phyloP scores from a whole-genome alignment of 2,113 vertebrate genomes.

The Seriola dumerili region DNA sequence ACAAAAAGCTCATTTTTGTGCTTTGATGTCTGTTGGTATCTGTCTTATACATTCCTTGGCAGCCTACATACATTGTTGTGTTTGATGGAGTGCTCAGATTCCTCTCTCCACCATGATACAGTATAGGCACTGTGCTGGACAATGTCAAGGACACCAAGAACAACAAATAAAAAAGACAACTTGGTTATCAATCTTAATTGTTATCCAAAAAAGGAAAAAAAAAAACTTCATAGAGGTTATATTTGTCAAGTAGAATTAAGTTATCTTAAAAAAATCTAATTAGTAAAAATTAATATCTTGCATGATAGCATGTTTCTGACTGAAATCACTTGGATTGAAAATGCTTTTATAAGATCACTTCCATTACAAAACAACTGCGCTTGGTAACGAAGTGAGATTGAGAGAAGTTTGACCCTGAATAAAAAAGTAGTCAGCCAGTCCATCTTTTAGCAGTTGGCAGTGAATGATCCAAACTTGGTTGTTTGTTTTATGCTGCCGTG shows the following conservation, averaged over 20 bases:
- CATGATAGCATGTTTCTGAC: constrained; percentile 53
- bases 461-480: constrained; percentile 65
- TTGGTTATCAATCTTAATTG: constrained; percentile 39
- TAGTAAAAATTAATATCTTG: constrained; percentile 48
- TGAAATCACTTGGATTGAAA: constrained; percentile 55
- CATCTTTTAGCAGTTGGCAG: constrained; percentile 74
- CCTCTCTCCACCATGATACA: constrained; percentile 58
- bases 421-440: constrained; percentile 53
- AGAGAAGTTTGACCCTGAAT: constrained; percentile 75
- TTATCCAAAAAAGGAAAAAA: constrained; percentile 25
- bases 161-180: constrained; percentile 45
- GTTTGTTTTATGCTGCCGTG: constrained; percentile 31
- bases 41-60: constrained; percentile 68
- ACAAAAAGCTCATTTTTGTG: constrained; percentile 54
- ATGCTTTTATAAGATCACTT: constrained; percentile 23
- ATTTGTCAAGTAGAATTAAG: constrained; percentile 48
- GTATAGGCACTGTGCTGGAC: constrained; percentile 79
- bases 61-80: constrained; percentile 63
- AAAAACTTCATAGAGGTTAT: constrained; percentile 40
- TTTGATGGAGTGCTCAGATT: constrained; percentile 71
- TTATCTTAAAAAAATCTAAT: constrained; percentile 37
- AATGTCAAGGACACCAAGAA: constrained; percentile 65
- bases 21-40: constrained; percentile 58
- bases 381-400: constrained; percentile 57
- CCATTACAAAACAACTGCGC: constrained; percentile 64